These are phyloP conservation scores for Spatulosminthurus flaviceps DNA, from an alignment of 2,888 invertebrate genomes.

Conservation along the genomic window DNA sequence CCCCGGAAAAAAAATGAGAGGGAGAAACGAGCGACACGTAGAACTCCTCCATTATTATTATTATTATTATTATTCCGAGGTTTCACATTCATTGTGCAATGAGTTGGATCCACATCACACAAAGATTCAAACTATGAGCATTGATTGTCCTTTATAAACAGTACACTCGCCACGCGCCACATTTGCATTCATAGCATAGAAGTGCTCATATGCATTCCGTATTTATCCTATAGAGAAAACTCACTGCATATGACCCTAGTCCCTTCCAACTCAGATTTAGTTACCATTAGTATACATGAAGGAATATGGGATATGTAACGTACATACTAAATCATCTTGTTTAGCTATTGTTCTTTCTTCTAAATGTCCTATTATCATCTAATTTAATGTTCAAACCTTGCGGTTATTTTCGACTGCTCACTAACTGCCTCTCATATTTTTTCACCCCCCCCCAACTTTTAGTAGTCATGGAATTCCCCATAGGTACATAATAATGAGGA, in stretches of 20 bases:
- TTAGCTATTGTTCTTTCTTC: conserved; percentile 39
- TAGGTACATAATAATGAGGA: background rate
- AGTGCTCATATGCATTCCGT: too few species aligned
- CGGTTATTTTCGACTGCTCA: conserved; percentile 22
- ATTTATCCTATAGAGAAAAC: too few species aligned
- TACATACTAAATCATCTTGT: conserved; percentile 45
- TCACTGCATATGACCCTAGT: too few species aligned
- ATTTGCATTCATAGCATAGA: conserved; percentile 16
- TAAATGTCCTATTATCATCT: conserved; percentile 34
- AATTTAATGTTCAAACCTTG: conserved; percentile 44
- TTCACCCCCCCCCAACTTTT: background rate
- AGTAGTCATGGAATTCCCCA: background rate
- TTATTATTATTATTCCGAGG: conserved; percentile 18
- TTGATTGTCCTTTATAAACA: conserved; percentile 26
- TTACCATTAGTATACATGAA: too few species aligned
- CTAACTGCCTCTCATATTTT: background rate
- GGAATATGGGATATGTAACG: too few species aligned
- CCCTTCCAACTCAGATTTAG: too few species aligned
- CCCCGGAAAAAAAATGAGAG: background rate
- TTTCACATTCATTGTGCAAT: conserved; percentile 22
- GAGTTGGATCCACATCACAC: background rate
- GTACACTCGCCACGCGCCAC: conserved; percentile 42
- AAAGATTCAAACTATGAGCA: background rate
- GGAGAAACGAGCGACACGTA: conserved; percentile 19
- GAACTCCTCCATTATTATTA: conserved; percentile 24